phyloP scores from a whole-genome alignment of 2,797 vertebrate genomes.

The Lagorchestes hirsutus region DNA sequence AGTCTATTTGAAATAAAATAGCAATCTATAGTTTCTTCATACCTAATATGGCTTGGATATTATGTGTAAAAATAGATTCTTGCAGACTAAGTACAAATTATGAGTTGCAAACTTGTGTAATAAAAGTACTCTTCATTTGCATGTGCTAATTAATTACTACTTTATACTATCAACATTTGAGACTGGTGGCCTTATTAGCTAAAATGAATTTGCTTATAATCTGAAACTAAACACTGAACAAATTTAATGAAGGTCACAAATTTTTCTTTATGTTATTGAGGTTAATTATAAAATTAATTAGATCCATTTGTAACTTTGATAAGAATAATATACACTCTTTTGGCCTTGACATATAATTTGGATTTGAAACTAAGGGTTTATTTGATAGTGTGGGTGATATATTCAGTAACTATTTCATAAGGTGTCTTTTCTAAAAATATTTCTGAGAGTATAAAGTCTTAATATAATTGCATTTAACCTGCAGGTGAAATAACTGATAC shows the following conservation, averaged over 20 bases:
- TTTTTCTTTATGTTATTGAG: slow-evolving; percentile 82
- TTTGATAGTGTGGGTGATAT: background rate
- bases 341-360: slow-evolving; percentile 48
- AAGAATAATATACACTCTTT: slow-evolving; percentile 73
- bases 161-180: slow-evolving; percentile 75
- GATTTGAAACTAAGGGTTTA: slow-evolving; percentile 59
- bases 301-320: slow-evolving; percentile 79
- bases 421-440: slow-evolving; percentile 26
- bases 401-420: slow-evolving; percentile 38
- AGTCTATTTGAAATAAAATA: slow-evolving; percentile 20
- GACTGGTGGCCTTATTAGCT: slow-evolving; percentile 76
- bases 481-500: slow-evolving; percentile 8
- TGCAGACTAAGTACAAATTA: slow-evolving; percentile 64
- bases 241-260: slow-evolving; percentile 77
- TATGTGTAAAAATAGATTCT: slow-evolving; percentile 32
- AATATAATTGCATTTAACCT: slow-evolving; percentile 37
- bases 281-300: slow-evolving; percentile 85
- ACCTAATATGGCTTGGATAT: slow-evolving; percentile 37
- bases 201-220: slow-evolving; percentile 76
- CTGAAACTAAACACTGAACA: slow-evolving; percentile 79
- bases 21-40: background rate
- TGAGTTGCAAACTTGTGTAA: slow-evolving; percentile 51
- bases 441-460: slow-evolving; percentile 26
- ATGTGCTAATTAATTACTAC: slow-evolving; percentile 83
- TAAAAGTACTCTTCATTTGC: slow-evolving; percentile 77